Base-by-base conservation (phyloP, 2,113 vertebrate species). In the Pomatorhinus ruficollis region DNA sequence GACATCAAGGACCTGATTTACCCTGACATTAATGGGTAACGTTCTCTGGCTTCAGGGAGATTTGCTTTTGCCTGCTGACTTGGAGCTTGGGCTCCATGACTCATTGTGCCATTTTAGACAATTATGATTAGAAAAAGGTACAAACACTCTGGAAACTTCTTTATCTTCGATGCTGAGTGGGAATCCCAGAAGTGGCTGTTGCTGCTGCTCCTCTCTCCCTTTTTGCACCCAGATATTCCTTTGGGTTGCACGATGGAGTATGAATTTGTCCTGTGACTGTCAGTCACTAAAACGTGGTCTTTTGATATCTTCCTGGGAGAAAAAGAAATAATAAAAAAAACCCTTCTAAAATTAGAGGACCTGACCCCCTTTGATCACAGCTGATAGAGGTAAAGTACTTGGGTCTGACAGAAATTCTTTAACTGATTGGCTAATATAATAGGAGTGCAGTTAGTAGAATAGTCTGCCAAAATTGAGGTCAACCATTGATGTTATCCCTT, bases 401-500 rank as follows among this genome's bases (percentile, higher is more conserved):
- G 49, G 68, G 64, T 87, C 61, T 94, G 88, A 80, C 77, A 81
- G 78, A 87, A 96, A 64, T 94, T 56, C 53, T 97, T 94, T 92
- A 83, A 72, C 87, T 95, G 91, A 81, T 82, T 94, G 95, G 78
- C 83, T 95, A 93, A 95, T 93, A 92, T 84, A 97, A 94, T 91
- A 45, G 56, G 44, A 90, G 39, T 65, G 50, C 63, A 54, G 94
- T 94, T 93, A 90, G 54, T 54, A 91, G 91, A 96, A 93, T 39
- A 80, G 65, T 68, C 72, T 78, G 81, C 50, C 82, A 83, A 94
- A 97, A 96, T 88, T 95, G 93, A 96, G 91, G 95, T 96, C 94
- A 96, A 5, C 42, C 69, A 86, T 33, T 90, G 93, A 89, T 94
- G 83, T 88, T 96, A 90, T 94, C 81, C 81, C 44, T 92, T 93